Evolutionary conservation across 2,797 vertebrate species (phyloP).

Genomic region (Muscicapa striata): DNA sequence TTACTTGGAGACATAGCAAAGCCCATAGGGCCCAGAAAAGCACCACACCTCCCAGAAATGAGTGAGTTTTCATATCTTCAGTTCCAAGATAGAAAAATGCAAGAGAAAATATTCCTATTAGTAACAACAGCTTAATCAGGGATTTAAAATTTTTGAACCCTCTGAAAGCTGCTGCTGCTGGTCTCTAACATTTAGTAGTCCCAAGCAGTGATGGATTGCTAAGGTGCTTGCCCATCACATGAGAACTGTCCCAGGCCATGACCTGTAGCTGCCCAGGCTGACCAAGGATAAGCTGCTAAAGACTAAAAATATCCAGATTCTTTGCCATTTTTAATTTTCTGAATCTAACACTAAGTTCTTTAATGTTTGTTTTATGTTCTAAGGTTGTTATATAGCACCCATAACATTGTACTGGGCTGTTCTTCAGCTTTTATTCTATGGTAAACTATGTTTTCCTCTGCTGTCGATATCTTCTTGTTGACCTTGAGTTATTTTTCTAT

Average conservation of each 20-base stretch:
- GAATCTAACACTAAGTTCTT: neutral
- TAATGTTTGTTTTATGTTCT: neutral
- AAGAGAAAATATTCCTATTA: neutral
- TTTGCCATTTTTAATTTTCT: neutral
- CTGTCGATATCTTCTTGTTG: neutral
- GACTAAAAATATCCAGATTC: neutral
- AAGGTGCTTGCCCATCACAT: neutral
- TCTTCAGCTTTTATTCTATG: neutral
- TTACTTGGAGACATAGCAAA: neutral
- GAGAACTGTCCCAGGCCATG: neutral
- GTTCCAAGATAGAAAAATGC: neutral
- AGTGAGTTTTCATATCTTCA: neutral
- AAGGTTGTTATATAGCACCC: neutral
- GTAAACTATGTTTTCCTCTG: neutral
- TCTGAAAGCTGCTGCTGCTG: neutral
- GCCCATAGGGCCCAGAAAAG: neutral
- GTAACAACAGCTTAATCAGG: neutral
- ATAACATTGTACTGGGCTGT: neutral
- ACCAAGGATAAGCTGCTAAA: neutral
- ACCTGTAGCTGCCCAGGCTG: neutral
- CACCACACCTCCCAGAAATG: neutral
- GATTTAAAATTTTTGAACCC: neutral
- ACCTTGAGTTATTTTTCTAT: neutral
- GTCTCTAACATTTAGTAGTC: neutral
- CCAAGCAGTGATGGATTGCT: rapidly evolving